These are phyloP conservation scores for Semaprochilodus insignis DNA, from an alignment of 2,797 vertebrate genomes.

Conservation along the genomic window DNA sequence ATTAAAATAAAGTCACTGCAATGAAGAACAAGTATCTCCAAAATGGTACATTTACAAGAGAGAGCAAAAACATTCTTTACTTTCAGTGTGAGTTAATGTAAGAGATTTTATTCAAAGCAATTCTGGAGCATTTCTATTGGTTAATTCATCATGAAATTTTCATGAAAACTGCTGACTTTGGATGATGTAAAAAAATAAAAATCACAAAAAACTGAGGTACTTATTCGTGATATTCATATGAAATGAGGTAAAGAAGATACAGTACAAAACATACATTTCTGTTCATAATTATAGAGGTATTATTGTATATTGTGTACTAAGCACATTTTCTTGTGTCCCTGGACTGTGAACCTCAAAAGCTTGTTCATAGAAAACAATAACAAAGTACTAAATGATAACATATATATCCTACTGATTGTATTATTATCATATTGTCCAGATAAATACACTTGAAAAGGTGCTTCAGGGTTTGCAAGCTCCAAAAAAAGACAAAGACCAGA, in stretches of 20 bases:
- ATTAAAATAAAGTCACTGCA: neutral
- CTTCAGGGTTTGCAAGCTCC: neutral
- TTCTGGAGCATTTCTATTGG: no score
- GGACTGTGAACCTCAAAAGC: neutral
- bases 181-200: no score
- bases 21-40: no score
- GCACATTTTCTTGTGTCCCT: neutral
- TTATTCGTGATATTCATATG: neutral
- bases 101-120: no score
- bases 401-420: conserved; percentile 3
- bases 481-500: neutral
- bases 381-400: neutral
- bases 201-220: no score
- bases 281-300: neutral
- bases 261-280: neutral
- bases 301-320: neutral
- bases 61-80: no score
- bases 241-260: conserved; percentile 2
- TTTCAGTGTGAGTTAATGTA: no score
- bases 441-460: neutral
- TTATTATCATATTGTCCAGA: neutral
- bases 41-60: no score
- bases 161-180: no score
- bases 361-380: neutral
- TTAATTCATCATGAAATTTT: no score